Evolutionary conservation across 2,888 invertebrate genomes (phyloP), one percentile per base, ranked within the genome.

Genomic region (Galerucella calmariensis): DNA sequence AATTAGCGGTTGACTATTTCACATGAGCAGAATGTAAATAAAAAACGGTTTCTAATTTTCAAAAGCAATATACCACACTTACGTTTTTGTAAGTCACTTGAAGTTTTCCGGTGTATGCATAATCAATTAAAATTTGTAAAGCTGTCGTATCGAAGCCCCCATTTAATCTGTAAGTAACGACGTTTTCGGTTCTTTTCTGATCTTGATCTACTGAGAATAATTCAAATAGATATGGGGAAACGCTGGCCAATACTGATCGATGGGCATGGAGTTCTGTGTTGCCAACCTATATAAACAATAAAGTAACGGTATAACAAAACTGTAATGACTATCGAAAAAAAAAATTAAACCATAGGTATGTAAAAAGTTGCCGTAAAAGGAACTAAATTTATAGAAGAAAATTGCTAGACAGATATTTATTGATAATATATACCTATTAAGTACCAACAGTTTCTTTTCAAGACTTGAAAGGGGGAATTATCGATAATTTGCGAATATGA

Each of bases 51-150:
- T 27, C 46, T 11, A 46, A 46, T 2, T 46, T 11, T 46, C 46
- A 46, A 46, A 46, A 46, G 2, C 12, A 11, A 46, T 46, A n/a
- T 12, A 2, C 2, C 8, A 2, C 2, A 68, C 77, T 78, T 79
- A 88, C 91, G 79, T 88, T 88, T 62, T 83, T 83, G 77, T 89
- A 87, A 72, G 88, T 88, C 77, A 90, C 90, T 76, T 88, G 87
- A 80, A 91, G 85, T 87, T 91, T 91, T 44, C 94, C 92, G 16
- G 95, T 95, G 88, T 96, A 97, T 66, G 94, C 94, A 88, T 93
- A 96, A 85, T 95, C 93, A 65, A 96, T 91, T 62, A 96, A 90
- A 78, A 92, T 91, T 81, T 93, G 92, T 83, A 96, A 89, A 66
- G 94, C 93, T 63, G 89, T 90, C 81, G 89, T 91, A 82, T 93